Conservation (phyloP, 2,888 invertebrate genomes). For the Drosophila mimetica region DNA sequence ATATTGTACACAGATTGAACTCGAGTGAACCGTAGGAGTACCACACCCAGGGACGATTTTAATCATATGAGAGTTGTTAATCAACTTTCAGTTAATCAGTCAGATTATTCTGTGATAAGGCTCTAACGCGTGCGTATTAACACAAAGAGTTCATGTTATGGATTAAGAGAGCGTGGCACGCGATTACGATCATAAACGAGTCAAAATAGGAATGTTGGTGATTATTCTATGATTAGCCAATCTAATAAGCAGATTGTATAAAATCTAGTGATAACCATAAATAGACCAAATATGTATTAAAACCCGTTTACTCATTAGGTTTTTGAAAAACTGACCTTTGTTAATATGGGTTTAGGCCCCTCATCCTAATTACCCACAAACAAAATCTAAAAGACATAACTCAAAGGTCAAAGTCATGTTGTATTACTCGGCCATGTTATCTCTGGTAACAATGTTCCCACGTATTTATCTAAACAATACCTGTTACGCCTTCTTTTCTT, state of each 20-base stretch:
- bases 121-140: slow-evolving; percentile 4
- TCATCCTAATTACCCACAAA: too few species aligned
- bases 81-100: slow-evolving; percentile 13
- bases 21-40: slow-evolving; percentile 2
- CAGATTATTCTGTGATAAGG: slow-evolving; percentile 31
- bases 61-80: slow-evolving; percentile 25
- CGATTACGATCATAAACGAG: slow-evolving; percentile 19
- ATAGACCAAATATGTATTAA: not conserved
- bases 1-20: slow-evolving; percentile 4
- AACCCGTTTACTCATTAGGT: not conserved
- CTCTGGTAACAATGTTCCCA: not conserved
- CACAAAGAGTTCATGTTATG: slow-evolving; percentile 5
- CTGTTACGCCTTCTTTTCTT: slow-evolving; percentile 1
- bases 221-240: slow-evolving; percentile 4
- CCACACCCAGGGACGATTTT: slow-evolving; percentile 19
- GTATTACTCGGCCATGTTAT: not conserved
- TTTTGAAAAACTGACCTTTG: slow-evolving; percentile 16
- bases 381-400: not conserved
- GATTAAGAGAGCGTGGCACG: slow-evolving; percentile 30
- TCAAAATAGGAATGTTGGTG: not conserved
- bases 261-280: not conserved
- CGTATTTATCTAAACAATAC: slow-evolving; percentile 1
- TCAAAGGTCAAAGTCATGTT: not conserved
- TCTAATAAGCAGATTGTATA: not conserved
- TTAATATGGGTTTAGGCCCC: not conserved